These are phyloP conservation scores for Pyrgilauda ruficollis DNA, from an alignment of 2,113 vertebrate genomes.

Conservation along the genomic window DNA sequence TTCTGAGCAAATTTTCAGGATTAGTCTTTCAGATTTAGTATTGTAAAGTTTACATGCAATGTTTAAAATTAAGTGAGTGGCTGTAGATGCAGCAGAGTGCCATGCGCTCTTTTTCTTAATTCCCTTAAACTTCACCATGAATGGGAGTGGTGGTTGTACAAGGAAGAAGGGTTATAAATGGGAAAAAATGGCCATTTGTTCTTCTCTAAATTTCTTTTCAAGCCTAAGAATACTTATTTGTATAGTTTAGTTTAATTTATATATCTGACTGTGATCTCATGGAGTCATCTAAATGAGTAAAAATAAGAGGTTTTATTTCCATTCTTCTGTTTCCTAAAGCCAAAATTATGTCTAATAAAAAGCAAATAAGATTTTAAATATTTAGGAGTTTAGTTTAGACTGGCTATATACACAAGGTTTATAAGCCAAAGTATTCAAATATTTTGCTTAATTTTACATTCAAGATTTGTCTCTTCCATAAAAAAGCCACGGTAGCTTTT, in stretches of 20 bases:
- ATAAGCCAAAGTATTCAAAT: conserved; percentile 7
- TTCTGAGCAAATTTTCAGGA: background rate
- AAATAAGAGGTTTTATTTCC: conserved; percentile 21
- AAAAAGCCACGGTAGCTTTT: background rate
- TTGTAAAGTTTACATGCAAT: background rate
- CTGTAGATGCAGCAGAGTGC: background rate
- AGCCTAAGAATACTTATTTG: background rate
- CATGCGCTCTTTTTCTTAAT: background rate
- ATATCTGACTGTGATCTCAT: background rate
- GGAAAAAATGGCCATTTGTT: background rate
- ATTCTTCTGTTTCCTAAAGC: background rate
- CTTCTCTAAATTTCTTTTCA: background rate
- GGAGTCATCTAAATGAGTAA: background rate
- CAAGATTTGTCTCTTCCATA: background rate
- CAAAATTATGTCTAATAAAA: conserved; percentile 38
- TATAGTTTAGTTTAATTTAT: conserved; percentile 23
- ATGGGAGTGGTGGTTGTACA: background rate
- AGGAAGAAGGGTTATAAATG: background rate
- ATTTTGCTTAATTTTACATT: conserved; percentile 20
- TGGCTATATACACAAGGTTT: background rate
- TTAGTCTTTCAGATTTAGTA: background rate
- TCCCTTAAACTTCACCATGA: background rate
- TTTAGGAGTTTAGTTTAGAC: conserved; percentile 11
- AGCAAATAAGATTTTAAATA: conserved; percentile 54
- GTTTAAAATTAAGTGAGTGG: background rate